Percentiles rank a stretch among this genome's conserved stretches.
Conservation (phyloP, 2,888 invertebrate genomes). For the Drosophila emarginata region DNA sequence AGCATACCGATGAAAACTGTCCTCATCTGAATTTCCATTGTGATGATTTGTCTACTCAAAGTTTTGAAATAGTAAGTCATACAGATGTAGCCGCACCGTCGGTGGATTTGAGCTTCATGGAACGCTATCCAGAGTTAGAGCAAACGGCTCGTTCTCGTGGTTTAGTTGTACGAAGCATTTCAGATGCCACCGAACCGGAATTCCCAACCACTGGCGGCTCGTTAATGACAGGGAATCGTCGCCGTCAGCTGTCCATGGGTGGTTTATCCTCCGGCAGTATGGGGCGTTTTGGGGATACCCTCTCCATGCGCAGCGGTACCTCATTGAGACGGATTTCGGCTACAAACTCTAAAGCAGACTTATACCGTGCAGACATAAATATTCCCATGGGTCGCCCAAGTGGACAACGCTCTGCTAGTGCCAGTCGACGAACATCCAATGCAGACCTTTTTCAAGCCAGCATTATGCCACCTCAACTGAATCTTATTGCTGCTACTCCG, state of each 20-base stretch:
- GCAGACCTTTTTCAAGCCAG: constrained; percentile 73
- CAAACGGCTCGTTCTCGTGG: constrained; percentile 77
- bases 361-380: constrained; percentile 81
- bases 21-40: constrained; percentile 51
- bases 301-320: constrained; percentile 80
- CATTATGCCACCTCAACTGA: constrained; percentile 66
- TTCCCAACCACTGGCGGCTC: constrained; percentile 32
- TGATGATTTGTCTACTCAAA: constrained; percentile 74
- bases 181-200: constrained; percentile 76
- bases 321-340: constrained; percentile 80
- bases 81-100: constrained; percentile 61
- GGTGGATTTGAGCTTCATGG: constrained; percentile 77
- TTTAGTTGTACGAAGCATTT: constrained; percentile 80
- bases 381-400: constrained; percentile 63
- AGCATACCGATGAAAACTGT: constrained; percentile 79
- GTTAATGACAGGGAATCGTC: constrained; percentile 68
- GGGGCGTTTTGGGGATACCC: constrained; percentile 74
- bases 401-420: constrained; percentile 73
- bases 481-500: constrained; percentile 79
- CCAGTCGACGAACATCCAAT: constrained; percentile 77
- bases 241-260: constrained; percentile 79
- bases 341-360: constrained; percentile 80
- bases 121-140: constrained; percentile 78
- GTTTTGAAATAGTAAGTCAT: constrained; percentile 68
- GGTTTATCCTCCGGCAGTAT: constrained; percentile 74